Percentiles rank a stretch among this genome's conserved stretches.
phyloP scores from a whole-genome alignment of 2,797 vertebrate genomes.

The Phalloptychus januarius region DNA sequence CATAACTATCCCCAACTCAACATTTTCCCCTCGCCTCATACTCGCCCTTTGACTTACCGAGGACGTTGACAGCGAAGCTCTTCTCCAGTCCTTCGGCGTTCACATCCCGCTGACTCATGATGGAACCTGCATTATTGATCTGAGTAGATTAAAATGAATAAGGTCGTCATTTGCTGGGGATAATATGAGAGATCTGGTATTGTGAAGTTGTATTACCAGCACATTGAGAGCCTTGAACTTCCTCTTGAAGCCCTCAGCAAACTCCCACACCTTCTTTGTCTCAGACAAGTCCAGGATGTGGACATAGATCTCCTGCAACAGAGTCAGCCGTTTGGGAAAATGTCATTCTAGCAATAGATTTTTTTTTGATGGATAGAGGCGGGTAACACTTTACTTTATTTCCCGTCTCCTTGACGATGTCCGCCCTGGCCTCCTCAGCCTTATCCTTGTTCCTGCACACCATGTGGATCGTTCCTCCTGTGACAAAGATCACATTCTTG shows the following conservation, averaged over 20 bases:
- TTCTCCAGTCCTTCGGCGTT: slow-evolving; percentile 83
- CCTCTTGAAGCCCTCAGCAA: slow-evolving; percentile 82
- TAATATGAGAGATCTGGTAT: neutral
- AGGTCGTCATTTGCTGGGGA: neutral
- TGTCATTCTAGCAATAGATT: neutral
- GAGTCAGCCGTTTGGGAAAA: slow-evolving; percentile 19
- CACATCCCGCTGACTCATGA: slow-evolving; percentile 81
- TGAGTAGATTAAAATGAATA: slow-evolving; percentile 35
- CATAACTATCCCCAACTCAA: neutral
- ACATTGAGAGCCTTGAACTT: slow-evolving; percentile 84
- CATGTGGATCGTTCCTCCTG: slow-evolving; percentile 85
- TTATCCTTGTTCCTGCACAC: slow-evolving; percentile 85
- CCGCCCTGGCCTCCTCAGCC: slow-evolving; percentile 81
- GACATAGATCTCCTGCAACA: slow-evolving; percentile 79
- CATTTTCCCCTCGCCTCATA: neutral
- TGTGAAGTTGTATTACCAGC: slow-evolving; percentile 68
- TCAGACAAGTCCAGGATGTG: slow-evolving; percentile 84
- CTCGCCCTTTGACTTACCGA: slow-evolving; percentile 70
- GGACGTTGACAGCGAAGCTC: slow-evolving; percentile 82
- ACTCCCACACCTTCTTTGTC: slow-evolving; percentile 86
- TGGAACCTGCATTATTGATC: slow-evolving; percentile 84
- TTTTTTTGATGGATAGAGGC: neutral
- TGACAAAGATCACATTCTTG: neutral
- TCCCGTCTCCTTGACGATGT: slow-evolving; percentile 82
- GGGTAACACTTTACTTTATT: slow-evolving; percentile 76